Percentiles rank a stretch among this genome's conserved stretches.
phyloP scores from a whole-genome alignment of 2,113 vertebrate genomes.

The Gracilinanus agilis region DNA sequence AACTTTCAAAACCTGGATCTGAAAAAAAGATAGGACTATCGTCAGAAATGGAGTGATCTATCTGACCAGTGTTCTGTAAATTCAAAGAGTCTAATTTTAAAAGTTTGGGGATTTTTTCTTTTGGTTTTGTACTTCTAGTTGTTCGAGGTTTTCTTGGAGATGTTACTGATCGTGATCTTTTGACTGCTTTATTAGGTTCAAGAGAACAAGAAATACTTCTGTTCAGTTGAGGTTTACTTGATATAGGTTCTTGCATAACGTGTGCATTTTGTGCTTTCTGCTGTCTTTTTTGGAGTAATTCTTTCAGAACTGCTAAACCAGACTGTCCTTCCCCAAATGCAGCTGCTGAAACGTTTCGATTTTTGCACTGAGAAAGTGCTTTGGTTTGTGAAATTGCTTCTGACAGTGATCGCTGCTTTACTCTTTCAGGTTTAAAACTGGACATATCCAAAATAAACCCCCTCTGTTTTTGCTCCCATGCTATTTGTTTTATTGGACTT shows the following conservation, averaged over 20 bases:
- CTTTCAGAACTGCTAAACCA: slow-evolving; percentile 94
- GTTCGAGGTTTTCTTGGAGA: slow-evolving; percentile 88
- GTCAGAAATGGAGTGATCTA: slow-evolving; percentile 86
- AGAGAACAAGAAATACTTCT: slow-evolving; percentile 77
- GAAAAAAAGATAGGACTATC: slow-evolving; percentile 90
- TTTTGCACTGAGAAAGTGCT: slow-evolving; percentile 83
- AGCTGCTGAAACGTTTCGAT: slow-evolving; percentile 83
- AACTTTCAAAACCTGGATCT: slow-evolving; percentile 94
- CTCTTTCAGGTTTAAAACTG: slow-evolving; percentile 83
- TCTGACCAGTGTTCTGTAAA: slow-evolving; percentile 80
- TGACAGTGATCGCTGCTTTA: slow-evolving; percentile 81
- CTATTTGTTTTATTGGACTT: slow-evolving; percentile 86
- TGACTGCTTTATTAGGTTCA: slow-evolving; percentile 85
- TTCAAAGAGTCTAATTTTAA: slow-evolving; percentile 86
- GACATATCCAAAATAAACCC: slow-evolving; percentile 86
- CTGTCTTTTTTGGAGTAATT: slow-evolving; percentile 94
- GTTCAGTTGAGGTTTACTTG: slow-evolving; percentile 79
- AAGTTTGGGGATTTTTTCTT: slow-evolving; percentile 87
- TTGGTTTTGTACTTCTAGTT: slow-evolving; percentile 86
- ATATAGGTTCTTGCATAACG: slow-evolving; percentile 73
- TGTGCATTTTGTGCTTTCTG: slow-evolving; percentile 87
- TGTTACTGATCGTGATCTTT: slow-evolving; percentile 82
- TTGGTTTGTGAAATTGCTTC: slow-evolving; percentile 84
- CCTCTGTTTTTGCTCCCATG: slow-evolving; percentile 86
- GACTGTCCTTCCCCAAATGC: slow-evolving; percentile 88